Base-by-base conservation (phyloP, 2,888 invertebrate species). In the Polietes domitor region DNA sequence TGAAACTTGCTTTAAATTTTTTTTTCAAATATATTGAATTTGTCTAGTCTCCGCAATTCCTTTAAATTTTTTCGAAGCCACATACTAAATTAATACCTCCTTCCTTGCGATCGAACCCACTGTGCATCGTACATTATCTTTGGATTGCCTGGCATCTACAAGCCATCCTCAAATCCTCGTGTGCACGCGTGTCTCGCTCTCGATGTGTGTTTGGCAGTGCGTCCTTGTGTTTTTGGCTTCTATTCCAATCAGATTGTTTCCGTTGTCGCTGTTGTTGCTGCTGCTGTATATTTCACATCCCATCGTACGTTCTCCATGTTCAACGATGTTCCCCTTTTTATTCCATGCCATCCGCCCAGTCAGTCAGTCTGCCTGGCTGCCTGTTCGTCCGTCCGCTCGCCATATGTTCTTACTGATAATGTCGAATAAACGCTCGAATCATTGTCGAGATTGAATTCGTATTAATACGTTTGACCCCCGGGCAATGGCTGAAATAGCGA, bases 241-340 rank as follows among this genome's bases (percentile, higher is more conserved):
- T 87, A 89, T 90, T 90, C 89, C 91, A 90, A 90, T 91, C 91
- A 91, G 91, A 91, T 90, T 91, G 90, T 88, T 90, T 88, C 90
- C 89, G 88, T 88, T 87, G 88, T 89, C 87, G 77, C 75, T 5
- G 32, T 68, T 80, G 74, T 3, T 37, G 37, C n/a, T n/a, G n/a
- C n/a, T n/a, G n/a, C n/a, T n/a, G n/a, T n/a, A n/a, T n/a, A n/a
- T 81, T 75, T 75, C 80, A 83, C 77, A 63, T 71, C 74, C 74
- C 74, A 71, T 79, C 71, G 76, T 79, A 47, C 76, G 76, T 72
- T 71, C 50, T 75, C 7, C 15, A 50, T 21, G 21, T 24, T 43
- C 55, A 37, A 15, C 47, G 50, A 55, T 68, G n/a, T 10, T 53
- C 28, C 71, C 19, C 28, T 74, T 55, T 28, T 47, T 50, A 61